These are phyloP conservation scores for Chaenodraco wilsoni DNA, from an alignment of 2,797 vertebrate species.

Conservation along the genomic window DNA sequence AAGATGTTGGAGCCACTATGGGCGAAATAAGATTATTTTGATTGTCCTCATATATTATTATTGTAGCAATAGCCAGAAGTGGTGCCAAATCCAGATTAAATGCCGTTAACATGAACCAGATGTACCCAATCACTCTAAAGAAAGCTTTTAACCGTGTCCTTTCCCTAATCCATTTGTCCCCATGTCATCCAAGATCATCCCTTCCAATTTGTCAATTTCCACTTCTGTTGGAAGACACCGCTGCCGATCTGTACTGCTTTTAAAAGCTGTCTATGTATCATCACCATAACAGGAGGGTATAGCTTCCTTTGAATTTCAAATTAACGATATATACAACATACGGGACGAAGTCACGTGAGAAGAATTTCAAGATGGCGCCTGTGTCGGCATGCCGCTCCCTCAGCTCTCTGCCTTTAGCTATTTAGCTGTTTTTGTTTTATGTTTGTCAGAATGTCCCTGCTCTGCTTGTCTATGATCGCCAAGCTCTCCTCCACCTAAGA, in stretches of 20 bases:
- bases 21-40: background rate
- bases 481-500: too few species aligned
- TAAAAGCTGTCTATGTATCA: constrained; percentile 42
- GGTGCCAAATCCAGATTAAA: background rate
- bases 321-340: constrained; percentile 4
- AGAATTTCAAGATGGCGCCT: too few species aligned
- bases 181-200: constrained; percentile 10
- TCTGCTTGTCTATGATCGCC: too few species aligned
- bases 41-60: background rate
- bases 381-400: too few species aligned
- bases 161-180: background rate
- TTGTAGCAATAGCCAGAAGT: background rate
- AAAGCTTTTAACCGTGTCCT: background rate
- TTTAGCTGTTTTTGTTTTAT: too few species aligned
- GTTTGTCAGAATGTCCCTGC: too few species aligned
- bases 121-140: background rate
- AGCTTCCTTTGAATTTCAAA: constrained; percentile 58
- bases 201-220: constrained; percentile 23
- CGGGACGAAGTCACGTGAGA: too few species aligned
- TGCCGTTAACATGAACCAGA: background rate
- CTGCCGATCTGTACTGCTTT: constrained; percentile 11
- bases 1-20: background rate
- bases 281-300: constrained; percentile 33
- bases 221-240: background rate
- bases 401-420: too few species aligned